Conservation (phyloP, 30 jellyfish, hydroid and myxozoan genomes). For the Catostylus mosaicus region DNA sequence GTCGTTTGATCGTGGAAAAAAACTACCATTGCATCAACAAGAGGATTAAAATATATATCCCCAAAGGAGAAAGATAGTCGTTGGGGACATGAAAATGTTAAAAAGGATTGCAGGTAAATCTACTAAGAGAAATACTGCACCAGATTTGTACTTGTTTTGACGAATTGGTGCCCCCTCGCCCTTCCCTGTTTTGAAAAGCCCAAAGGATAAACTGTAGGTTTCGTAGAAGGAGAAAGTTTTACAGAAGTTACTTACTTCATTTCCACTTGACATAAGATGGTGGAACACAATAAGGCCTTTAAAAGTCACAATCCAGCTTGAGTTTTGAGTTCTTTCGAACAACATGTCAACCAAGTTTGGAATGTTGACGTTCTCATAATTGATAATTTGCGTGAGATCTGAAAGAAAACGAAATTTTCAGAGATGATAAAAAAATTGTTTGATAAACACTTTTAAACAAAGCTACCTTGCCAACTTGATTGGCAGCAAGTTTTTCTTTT, state of each 20-base stretch:
- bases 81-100: not conserved
- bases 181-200: not conserved
- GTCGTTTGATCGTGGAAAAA: too few relatives aligned
- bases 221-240: not conserved
- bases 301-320: constrained; percentile 93
- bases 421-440: too few relatives aligned
- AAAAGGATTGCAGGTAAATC: not conserved
- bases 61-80: too few relatives aligned
- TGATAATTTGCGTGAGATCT: constrained; percentile 83
- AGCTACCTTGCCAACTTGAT: too few relatives aligned
- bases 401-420: too few relatives aligned
- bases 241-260: constrained; percentile 68
- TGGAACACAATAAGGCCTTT: constrained; percentile 86
- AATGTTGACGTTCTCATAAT: constrained; percentile 82
- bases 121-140: not conserved
- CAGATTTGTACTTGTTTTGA: not conserved
- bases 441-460: too few relatives aligned
- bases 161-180: not conserved
- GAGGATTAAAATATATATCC: too few relatives aligned
- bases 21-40: too few relatives aligned
- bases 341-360: constrained; percentile 90
- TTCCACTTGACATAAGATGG: constrained; percentile 89
- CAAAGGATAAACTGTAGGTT: not conserved
- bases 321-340: constrained; percentile 88
- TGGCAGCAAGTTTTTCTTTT: too few relatives aligned